These are phyloP conservation scores for Agriopis leucophaearia DNA, from an alignment of 2,888 invertebrate genomes.

Conservation along the genomic window DNA sequence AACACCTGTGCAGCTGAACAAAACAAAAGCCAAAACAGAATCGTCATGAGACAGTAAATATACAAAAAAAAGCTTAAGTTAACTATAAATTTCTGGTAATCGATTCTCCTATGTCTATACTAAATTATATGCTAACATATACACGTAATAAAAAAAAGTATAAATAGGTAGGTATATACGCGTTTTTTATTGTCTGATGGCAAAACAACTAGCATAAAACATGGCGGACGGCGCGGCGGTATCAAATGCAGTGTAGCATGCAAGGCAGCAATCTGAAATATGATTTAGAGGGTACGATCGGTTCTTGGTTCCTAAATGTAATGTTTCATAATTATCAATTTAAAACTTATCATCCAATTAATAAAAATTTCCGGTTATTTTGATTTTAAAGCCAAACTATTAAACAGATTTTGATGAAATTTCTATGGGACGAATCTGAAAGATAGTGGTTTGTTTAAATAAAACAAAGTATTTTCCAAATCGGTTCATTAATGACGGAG, in stretches of 20 bases:
- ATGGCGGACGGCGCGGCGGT: neutral
- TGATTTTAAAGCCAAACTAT: no score
- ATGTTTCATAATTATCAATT: neutral
- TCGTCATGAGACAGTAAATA: neutral
- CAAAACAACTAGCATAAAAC: neutral
- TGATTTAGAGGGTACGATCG: neutral
- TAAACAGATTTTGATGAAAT: no score
- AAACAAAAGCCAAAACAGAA: neutral
- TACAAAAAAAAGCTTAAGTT: neutral
- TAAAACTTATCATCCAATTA: no score
- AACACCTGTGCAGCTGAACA: slow-evolving; percentile 11
- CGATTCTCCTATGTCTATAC: no score
- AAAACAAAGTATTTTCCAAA: no score
- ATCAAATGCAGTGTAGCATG: slow-evolving; percentile 11
- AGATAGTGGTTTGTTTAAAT: no score
- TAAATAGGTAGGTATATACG: neutral
- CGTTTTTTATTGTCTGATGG: neutral
- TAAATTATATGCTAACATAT: no score
- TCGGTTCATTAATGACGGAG: no score
- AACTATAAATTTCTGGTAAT: no score
- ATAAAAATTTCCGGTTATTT: no score
- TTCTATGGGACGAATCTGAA: no score
- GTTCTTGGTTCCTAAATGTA: neutral
- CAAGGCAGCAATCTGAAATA: neutral
- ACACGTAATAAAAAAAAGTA: neutral